Percentiles rank a stretch among this genome's conserved stretches.
Evolutionary conservation across 2,797 vertebrate species (phyloP).

Genomic region (Danio kyathit): DNA sequence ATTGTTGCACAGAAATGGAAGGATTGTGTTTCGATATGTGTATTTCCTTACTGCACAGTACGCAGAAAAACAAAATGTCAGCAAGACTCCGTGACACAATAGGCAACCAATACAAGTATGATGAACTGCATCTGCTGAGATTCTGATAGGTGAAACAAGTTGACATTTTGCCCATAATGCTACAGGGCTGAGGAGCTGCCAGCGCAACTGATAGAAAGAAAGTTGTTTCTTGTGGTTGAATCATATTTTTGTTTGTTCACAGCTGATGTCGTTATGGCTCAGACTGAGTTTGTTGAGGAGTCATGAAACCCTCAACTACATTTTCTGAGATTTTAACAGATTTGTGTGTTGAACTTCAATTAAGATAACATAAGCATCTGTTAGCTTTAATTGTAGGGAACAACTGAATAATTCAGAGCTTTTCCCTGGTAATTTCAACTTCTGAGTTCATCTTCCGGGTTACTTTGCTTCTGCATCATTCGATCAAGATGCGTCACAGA

Average conservation of each 20-base stretch:
- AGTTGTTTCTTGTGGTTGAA: neutral
- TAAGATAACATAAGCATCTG: too few species aligned
- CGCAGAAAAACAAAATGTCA: constrained; percentile 3
- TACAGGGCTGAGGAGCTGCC: neutral
- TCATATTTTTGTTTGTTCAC: neutral
- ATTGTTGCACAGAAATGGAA: constrained; percentile 31
- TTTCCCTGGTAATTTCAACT: too few species aligned
- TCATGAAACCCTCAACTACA: too few species aligned
- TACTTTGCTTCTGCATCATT: too few species aligned
- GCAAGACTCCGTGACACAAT: neutral
- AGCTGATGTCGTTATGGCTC: neutral
- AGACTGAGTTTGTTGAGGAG: too few species aligned
- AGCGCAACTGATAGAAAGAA: neutral
- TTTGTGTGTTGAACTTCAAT: too few species aligned
- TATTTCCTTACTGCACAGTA: neutral
- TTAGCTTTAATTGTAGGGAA: too few species aligned
- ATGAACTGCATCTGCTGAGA: constrained; percentile 8
- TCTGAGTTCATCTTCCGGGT: too few species aligned
- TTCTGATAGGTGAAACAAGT: constrained; percentile 4
- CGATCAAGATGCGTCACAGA: too few species aligned
- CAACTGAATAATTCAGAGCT: too few species aligned
- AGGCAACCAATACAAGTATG: neutral
- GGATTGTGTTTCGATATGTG: constrained; percentile 8
- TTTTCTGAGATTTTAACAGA: too few species aligned
- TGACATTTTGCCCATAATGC: constrained; percentile 9